Base-by-base conservation (phyloP, 2,797 vertebrate genomes). In the Muraenolepis orangiensis region DNA sequence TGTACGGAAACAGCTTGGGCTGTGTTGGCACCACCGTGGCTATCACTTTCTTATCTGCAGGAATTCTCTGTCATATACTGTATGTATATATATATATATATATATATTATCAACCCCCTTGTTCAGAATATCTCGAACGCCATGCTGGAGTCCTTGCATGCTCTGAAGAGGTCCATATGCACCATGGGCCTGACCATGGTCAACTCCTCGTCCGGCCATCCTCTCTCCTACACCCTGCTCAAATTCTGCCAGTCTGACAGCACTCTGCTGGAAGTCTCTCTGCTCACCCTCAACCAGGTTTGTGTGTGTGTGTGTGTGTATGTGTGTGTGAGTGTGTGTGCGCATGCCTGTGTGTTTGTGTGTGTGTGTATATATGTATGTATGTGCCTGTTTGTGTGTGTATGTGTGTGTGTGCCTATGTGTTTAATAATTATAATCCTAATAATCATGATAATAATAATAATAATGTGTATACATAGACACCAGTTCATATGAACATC, bases 261-360 rank as follows among this genome's bases (percentile, higher is more conserved):
- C 80, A 91, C 91, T 0, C 69, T 91, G 38, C 80, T 93, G n/a
- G 93, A 94, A 82, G 85, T 83, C 2, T 80, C 86, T 0, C 81
- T 94, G 29, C 12, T 81, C 7, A 84, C 84, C 3, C 23, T 94
- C 67, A 90, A 92, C 78, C 78, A 92, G 90, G 94, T 94, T 64
- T 64, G 57, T 26, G 23, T 64, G n/a, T 61, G n/a, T 26, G 51
- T 26, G 51, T 26, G 7, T 61, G 51, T 61, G n/a, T 61, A 0
- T 4, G 13, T 46, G 40, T 6, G 6, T 46, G 40, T 6, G 16
- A 16, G 13, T 18, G 40, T 57, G 20, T 38, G 36, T 38, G 10
- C 8, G 61, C 18, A 16, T 20, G 18, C n/a, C n/a, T 61, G 57
- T 18, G 51, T 61, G 16, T 23, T 6, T 61, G 23, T 20, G 6